phyloP scores from a whole-genome alignment of 2,113 vertebrate genomes.

The Mellivora capensis region DNA sequence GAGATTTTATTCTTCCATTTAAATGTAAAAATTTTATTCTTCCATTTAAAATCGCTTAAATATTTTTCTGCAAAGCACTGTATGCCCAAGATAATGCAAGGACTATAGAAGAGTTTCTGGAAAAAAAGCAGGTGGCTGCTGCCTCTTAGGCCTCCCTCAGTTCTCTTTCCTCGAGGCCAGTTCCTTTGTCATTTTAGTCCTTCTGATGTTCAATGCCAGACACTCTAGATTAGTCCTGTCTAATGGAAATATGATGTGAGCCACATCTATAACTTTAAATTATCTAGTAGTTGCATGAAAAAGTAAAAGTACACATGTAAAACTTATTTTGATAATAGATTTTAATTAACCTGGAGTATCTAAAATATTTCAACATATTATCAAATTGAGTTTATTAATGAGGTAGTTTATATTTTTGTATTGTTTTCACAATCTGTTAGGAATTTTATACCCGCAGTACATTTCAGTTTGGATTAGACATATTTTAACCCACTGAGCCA shows the following conservation, averaged over 20 bases:
- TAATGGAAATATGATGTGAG: slow-evolving; percentile 8
- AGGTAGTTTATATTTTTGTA: background rate
- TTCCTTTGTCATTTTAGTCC: slow-evolving; percentile 9
- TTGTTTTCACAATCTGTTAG: slow-evolving; percentile 31
- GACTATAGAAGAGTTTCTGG: background rate
- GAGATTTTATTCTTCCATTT: background rate
- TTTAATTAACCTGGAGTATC: background rate
- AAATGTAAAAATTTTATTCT: background rate
- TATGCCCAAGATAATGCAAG: background rate
- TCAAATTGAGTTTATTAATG: background rate
- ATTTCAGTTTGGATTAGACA: background rate
- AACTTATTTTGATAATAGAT: background rate
- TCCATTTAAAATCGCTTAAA: background rate
- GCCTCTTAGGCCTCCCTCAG: background rate
- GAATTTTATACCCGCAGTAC: background rate
- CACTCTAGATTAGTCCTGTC: background rate
- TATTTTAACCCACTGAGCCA: too few relatives aligned
- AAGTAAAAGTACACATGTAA: background rate
- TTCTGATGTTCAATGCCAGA: slow-evolving; percentile 9
- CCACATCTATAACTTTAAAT: background rate
- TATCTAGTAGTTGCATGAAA: background rate
- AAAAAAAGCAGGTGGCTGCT: background rate
- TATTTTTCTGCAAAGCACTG: background rate
- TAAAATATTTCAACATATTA: background rate
- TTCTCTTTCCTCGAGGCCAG: background rate